A percentile compares a stretch with the other conserved stretches of the same genome.
Evolutionary conservation across 37 sponge, comb jelly and placozoan species (phyloP).

Genomic region (Cliona cf. orientalis): DNA sequence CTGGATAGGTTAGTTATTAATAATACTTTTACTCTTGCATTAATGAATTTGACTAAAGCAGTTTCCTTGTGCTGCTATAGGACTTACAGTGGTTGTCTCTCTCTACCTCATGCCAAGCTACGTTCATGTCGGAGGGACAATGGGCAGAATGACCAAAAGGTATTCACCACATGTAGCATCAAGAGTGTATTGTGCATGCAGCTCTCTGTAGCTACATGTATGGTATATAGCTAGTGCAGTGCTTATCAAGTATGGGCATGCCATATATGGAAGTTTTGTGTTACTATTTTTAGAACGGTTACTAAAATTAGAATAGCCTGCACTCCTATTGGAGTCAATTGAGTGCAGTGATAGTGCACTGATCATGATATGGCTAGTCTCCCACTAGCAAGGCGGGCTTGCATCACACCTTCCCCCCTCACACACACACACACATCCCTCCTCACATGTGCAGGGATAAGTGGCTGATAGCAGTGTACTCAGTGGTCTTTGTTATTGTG

Average conservation of each 20-base stretch:
- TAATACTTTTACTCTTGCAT: not conserved
- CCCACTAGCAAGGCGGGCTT: not conserved
- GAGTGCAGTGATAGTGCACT: too few species aligned
- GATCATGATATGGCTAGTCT: too few species aligned
- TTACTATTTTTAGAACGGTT: conserved; percentile 47
- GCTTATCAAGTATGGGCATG: not conserved
- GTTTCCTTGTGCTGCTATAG: not conserved
- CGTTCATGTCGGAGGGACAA: not conserved
- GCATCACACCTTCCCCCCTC: not conserved
- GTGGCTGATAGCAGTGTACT: not conserved
- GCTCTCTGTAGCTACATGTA: not conserved
- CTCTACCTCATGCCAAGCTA: not conserved
- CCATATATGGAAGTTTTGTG: conserved; percentile 14
- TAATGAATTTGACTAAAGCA: not conserved
- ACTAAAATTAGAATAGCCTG: conserved; percentile 8
- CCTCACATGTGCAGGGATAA: not conserved
- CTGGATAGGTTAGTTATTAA: not conserved
- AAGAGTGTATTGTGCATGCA: not conserved
- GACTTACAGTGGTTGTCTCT: not conserved
- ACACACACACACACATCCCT: not conserved
- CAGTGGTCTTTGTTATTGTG: not conserved
- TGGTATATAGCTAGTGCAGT: not conserved
- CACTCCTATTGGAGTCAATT: not conserved
- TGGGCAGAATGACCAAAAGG: not conserved
- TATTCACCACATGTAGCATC: not conserved